Evolutionary conservation across 2,797 vertebrate species (phyloP), one percentile per base, ranked within the genome.

Genomic region (Neomorphus geoffroyi): DNA sequence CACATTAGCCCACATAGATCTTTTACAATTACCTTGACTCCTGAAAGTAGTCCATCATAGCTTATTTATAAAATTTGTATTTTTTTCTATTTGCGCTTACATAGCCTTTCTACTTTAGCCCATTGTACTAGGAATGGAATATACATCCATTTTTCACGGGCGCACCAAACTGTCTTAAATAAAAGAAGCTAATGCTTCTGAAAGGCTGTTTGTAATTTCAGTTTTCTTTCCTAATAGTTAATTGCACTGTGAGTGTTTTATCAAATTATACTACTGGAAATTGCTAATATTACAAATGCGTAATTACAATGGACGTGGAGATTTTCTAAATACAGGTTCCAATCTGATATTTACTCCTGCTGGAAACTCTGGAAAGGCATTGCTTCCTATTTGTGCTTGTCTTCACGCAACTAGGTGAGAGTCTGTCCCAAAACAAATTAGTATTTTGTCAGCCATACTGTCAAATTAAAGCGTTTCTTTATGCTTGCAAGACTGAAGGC

Each of bases 381-480:
- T 74, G 57, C 78, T 82, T 93, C 70, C 27, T 61, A 73, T 85
- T 90, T 91, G 71, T 2, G 4, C 54, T 92, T 84, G 32, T 66
- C 92, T 92, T 85, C 88, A 72, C 18, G 5, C 67, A 97, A 94
- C 80, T 66, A 86, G 88, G 89, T 96, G 64, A 92, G 71, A 69
- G 92, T 91, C 86, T 96, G 70, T 94, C 88, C 88, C 78, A 69
- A 94, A 97, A 96, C 77, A 96, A 97, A 98, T 95, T 54, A 96
- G 84, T 75, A 93, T 96, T 97, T 97, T 95, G 58, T 95, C 82
- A 95, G 92, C 90, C 78, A 75, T 94, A 93, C 46, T 94, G 91
- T 97, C 93, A 97, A 94, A 97, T 96, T 92, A 96, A 97, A 96
- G 95, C 46, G 94, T 95, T 97, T 97, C 67, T 93, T 77, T 96